Conservation (phyloP, 2,113 vertebrate species). For the Chamaea fasciata region DNA sequence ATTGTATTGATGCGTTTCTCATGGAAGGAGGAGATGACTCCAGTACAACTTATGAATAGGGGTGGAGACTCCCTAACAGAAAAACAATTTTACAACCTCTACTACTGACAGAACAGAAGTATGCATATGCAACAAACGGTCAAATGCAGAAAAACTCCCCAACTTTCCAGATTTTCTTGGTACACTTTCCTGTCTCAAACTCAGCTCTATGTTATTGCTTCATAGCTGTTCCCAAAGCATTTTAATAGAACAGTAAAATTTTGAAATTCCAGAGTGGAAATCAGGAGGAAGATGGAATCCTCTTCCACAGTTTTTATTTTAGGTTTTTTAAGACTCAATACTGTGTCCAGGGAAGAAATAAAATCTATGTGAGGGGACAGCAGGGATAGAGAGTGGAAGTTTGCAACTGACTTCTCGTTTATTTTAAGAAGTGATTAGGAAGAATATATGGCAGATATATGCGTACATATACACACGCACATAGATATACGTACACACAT, state of each 20-base stretch:
- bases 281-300: not conserved
- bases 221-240: not conserved
- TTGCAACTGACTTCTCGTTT: not conserved
- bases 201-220: not conserved
- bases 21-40: not conserved
- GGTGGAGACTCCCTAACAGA: not conserved
- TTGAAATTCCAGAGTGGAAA: not conserved
- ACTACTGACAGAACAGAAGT: not conserved
- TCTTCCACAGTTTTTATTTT: not conserved
- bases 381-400: not conserved
- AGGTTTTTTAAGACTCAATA: not conserved
- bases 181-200: slow-evolving; percentile 4
- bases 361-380: not conserved
- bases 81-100: not conserved
- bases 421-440: not conserved
- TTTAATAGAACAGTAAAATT: not conserved
- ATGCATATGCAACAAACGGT: not conserved
- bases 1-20: not conserved
- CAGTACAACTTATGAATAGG: not conserved
- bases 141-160: not conserved
- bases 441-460: not conserved
- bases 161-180: not conserved
- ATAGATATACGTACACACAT: not conserved
- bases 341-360: not conserved
- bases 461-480: fast-evolving